Evolutionary conservation across 2,888 invertebrate species (phyloP).

Genomic region (Ramazzottius varieornatus): DNA sequence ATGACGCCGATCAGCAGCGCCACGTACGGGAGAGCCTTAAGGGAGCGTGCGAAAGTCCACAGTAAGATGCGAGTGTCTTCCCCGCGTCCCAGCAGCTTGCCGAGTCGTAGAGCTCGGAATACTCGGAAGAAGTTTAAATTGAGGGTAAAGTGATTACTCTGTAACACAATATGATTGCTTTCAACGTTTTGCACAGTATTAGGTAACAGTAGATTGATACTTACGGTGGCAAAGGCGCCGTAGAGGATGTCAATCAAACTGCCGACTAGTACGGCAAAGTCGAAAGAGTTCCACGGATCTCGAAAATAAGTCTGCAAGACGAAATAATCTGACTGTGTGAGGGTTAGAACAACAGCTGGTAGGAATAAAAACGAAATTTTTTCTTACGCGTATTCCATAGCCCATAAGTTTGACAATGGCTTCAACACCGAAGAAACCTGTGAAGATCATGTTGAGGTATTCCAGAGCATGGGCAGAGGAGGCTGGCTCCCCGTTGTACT

Average conservation of each 20-base stretch:
- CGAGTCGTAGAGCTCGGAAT: constrained; percentile 93
- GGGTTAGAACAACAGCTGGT: background rate
- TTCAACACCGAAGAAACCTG: constrained; percentile 85
- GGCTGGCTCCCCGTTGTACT: constrained; percentile 61
- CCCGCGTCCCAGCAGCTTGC: constrained; percentile 80
- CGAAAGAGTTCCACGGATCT: constrained; percentile 90
- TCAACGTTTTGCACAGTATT: background rate
- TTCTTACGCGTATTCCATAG: constrained; percentile 66
- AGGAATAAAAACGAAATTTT: constrained; percentile 10
- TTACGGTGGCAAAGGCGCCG: constrained; percentile 53
- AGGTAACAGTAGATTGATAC: constrained; percentile 39
- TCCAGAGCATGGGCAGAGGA: constrained; percentile 63
- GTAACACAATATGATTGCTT: background rate
- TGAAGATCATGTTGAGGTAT: constrained; percentile 86
- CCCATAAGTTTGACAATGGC: constrained; percentile 92
- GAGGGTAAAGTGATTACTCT: constrained; percentile 25
- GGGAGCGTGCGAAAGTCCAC: constrained; percentile 98
- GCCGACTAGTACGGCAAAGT: constrained; percentile 82
- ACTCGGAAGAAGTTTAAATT: constrained; percentile 97
- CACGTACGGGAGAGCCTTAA: constrained; percentile 85
- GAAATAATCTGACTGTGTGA: background rate
- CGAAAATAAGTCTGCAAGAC: constrained; percentile 65
- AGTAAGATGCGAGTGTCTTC: constrained; percentile 89
- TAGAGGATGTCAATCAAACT: constrained; percentile 91
- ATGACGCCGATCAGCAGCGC: constrained; percentile 89